Base-by-base conservation (phyloP, 1,140 invertebrate genomes). In the Diabrotica undecimpunctata region DNA sequence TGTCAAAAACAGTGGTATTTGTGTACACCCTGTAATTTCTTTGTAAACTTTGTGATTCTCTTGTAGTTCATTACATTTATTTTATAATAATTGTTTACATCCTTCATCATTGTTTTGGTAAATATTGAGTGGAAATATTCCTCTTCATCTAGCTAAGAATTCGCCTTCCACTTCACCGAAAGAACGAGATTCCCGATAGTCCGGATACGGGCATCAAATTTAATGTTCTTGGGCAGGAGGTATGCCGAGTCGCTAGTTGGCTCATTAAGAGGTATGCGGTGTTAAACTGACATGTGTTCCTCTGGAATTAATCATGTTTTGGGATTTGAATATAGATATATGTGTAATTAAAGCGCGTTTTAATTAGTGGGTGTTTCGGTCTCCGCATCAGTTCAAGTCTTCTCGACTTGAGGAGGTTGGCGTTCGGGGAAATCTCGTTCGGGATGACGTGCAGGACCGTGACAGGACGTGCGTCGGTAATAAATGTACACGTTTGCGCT, bases 201-300 rank as follows among this genome's bases (percentile, higher is more conserved):
- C 72, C 75, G 75, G 75, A 76, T 75, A 72, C 69, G 69, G 70
- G 67, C 69, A 72, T 72, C 71, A 71, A 71, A 67, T 74, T 71
- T 73, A 76, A 76, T 76, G 71, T 71, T 67, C 54, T 59, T 59
- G 67, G 62, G 69, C 69, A 68, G 58, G 63, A 64, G 68, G 73
- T 74, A 74, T 74, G 66, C 70, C 62, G 55, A 61, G 64, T 66
- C 66, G 70, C 61, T 74, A 71, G 72, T 66, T 74, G 70, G 61
- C 75, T 77, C 76, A 77, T 77, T 77, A 77, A 74, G 71, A 77
- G 76, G 74, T 76, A 77, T 77, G 76, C 75, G 69, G 75, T 74
- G 76, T 75, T 77, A 77, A 77, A 77, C 74, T 73, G 76, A 77
- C 76, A 77, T 76, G 72, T 77, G 76, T 77, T 77, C 67, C 68